Percentiles rank a stretch among this genome's conserved stretches.
Conservation (phyloP, 2,888 invertebrate genomes). For the Diplazon laetatorius region DNA sequence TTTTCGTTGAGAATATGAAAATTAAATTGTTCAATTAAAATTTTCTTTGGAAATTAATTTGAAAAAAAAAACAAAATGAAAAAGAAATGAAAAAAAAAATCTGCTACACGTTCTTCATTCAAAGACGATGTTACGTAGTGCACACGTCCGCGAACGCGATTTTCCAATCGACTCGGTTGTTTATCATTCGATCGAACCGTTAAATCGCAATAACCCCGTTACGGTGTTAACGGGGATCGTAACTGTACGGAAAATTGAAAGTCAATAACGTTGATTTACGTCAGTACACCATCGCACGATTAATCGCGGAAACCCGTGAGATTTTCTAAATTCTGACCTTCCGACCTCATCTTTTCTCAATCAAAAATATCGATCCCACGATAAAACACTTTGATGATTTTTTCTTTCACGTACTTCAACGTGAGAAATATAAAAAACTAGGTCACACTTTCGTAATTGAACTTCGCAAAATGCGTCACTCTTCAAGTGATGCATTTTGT, state of each 20-base stretch:
- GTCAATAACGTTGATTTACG: slow-evolving; percentile 30
- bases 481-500: no score
- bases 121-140: not conserved
- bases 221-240: slow-evolving; percentile 3
- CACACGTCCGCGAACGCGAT: not conserved
- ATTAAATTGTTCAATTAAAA: no score
- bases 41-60: no score
- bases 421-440: no score
- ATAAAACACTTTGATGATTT: no score
- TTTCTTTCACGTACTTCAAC: not conserved
- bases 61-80: no score
- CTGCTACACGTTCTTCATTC: not conserved
- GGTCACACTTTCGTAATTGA: no score
- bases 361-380: not conserved
- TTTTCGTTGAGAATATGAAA: no score
- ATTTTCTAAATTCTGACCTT: not conserved
- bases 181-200: not conserved
- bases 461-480: no score
- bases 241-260: slow-evolving; percentile 18
- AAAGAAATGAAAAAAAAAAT: not conserved
- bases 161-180: slow-evolving; percentile 17
- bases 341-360: not conserved
- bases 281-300: not conserved
- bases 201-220: not conserved
- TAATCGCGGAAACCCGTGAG: not conserved